A percentile compares a stretch with the other conserved stretches of the same genome.
Conservation (phyloP, 2,888 invertebrate genomes). For the Buathra laborator region DNA sequence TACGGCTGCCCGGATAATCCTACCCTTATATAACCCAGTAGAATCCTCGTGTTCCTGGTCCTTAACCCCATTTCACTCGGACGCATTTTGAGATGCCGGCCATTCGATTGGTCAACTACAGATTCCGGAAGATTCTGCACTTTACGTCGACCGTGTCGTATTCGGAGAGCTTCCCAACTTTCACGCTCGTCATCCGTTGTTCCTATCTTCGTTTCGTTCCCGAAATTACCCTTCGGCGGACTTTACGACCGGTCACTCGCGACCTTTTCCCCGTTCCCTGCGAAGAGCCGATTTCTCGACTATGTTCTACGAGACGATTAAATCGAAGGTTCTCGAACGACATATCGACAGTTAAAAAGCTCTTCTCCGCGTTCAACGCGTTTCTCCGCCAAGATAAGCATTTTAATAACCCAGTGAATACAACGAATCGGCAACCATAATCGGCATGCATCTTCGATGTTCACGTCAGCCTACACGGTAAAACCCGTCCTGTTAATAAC, state of each 20-base stretch:
- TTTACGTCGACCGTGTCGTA: slow-evolving; percentile 49
- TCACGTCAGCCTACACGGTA: not conserved
- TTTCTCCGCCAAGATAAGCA: not conserved
- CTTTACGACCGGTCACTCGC: slow-evolving; percentile 46
- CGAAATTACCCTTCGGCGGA: slow-evolving; percentile 37
- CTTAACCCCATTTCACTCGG: slow-evolving; percentile 61
- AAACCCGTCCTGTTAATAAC: slow-evolving; percentile 31
- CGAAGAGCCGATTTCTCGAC: not conserved
- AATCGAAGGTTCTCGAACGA: not conserved
- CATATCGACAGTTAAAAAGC: not conserved
- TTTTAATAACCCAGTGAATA: slow-evolving; percentile 13
- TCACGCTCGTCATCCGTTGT: not conserved
- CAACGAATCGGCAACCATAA: not conserved
- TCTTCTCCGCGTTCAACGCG: not conserved
- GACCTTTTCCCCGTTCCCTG: not conserved
- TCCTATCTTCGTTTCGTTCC: not conserved
- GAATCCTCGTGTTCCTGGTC: slow-evolving; percentile 26
- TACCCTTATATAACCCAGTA: slow-evolving; percentile 4
- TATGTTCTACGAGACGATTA: not conserved
- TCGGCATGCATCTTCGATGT: slow-evolving; percentile 12
- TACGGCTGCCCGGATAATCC: slow-evolving; percentile 34
- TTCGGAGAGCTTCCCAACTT: slow-evolving; percentile 16
- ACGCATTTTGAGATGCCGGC: slow-evolving; percentile 51
- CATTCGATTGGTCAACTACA: slow-evolving; percentile 57
- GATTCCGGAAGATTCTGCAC: slow-evolving; percentile 49